Conservation (phyloP, 1,140 invertebrate genomes). For the Cotesia vestalis region DNA sequence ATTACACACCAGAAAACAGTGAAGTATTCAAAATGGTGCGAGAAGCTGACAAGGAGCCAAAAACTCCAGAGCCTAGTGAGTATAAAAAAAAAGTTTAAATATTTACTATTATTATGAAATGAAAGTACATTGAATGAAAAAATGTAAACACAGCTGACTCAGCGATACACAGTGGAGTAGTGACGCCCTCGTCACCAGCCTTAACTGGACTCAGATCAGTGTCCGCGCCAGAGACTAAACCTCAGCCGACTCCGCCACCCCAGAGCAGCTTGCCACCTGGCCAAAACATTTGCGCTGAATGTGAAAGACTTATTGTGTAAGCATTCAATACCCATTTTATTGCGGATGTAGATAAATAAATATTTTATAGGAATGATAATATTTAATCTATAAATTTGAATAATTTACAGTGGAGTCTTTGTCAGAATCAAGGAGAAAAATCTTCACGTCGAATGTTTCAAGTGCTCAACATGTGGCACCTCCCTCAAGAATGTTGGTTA, state of each 20-base stretch:
- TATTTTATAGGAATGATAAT: constrained; percentile 31
- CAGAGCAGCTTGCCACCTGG: constrained; percentile 79
- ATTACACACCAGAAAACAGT: constrained; percentile 85
- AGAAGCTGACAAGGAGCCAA: constrained; percentile 85
- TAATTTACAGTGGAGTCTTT: constrained; percentile 84
- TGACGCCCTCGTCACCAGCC: constrained; percentile 63
- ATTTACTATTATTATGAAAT: constrained; percentile 4
- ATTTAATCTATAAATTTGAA: constrained; percentile 28
- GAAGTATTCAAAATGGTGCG: constrained; percentile 93
- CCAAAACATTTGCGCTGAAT: constrained; percentile 92
- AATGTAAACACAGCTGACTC: constrained; percentile 54
- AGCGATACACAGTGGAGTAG: constrained; percentile 61
- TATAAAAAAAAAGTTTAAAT: constrained; percentile 20
- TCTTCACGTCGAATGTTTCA: constrained; percentile 96
- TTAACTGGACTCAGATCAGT: constrained; percentile 72
- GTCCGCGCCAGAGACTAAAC: constrained; percentile 74
- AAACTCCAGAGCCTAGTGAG: constrained; percentile 76
- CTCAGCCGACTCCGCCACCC: constrained; percentile 60
- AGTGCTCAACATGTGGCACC: constrained; percentile 93
- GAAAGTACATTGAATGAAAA: constrained; percentile 22
- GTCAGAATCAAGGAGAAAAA: constrained; percentile 96
- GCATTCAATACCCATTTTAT: constrained; percentile 48
- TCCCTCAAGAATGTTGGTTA: constrained; percentile 96
- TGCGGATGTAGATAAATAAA: constrained; percentile 26
- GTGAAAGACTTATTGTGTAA: constrained; percentile 94